A percentile compares a stretch with the other conserved stretches of the same genome.
Conservation (phyloP, 2,888 invertebrate species). For the Neoascia interrupta region DNA sequence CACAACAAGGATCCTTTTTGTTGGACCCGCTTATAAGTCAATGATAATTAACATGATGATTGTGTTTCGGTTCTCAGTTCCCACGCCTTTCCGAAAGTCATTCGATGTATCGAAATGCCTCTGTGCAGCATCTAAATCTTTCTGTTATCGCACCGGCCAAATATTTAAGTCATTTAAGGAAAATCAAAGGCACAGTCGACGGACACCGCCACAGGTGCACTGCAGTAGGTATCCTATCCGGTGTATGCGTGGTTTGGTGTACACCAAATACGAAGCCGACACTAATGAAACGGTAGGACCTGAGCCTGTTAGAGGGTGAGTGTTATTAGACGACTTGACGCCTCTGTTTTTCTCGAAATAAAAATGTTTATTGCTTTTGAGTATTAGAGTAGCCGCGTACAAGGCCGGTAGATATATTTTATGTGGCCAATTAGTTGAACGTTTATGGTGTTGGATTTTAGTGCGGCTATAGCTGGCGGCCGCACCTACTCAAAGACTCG, state of each 20-base stretch:
- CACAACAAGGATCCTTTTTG: slow-evolving; percentile 39
- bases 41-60: slow-evolving; percentile 64
- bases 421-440: slow-evolving; percentile 59
- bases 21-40: slow-evolving; percentile 37
- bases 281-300: slow-evolving; percentile 39
- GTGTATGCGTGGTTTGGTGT: slow-evolving; percentile 17
- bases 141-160: slow-evolving; percentile 51
- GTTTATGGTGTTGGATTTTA: slow-evolving; percentile 41
- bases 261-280: slow-evolving; percentile 34
- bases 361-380: slow-evolving; percentile 55
- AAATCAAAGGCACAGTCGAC: slow-evolving; percentile 52
- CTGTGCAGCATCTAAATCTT: slow-evolving; percentile 31
- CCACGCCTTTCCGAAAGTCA: slow-evolving; percentile 46
- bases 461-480: too few relatives aligned
- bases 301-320: slow-evolving; percentile 53
- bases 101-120: slow-evolving; percentile 6
- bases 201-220: slow-evolving; percentile 60
- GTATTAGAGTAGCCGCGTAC: slow-evolving; percentile 1
- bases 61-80: slow-evolving; percentile 48
- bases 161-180: slow-evolving; percentile 62
- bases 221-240: slow-evolving; percentile 44
- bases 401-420: slow-evolving; percentile 40
- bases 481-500: too few relatives aligned
- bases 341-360: slow-evolving; percentile 71
- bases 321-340: slow-evolving; percentile 75